Base-by-base conservation (phyloP, 2,797 vertebrate genomes). In the Molossus alvarezi region DNA sequence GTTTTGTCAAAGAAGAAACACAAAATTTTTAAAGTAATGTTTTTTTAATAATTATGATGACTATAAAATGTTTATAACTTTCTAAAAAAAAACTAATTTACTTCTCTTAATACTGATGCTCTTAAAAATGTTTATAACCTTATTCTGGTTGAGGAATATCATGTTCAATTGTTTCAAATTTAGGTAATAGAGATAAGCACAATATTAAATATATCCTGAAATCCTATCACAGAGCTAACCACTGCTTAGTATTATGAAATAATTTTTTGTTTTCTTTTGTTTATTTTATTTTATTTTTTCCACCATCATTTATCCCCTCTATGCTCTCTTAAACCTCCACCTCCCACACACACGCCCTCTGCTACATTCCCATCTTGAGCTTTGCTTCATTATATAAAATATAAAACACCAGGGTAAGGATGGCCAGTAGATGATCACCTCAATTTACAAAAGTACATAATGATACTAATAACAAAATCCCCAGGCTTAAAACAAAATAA, bases 61-160 rank as follows among this genome's bases (percentile, higher is more conserved):
- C 27, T 60, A 82, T 33, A 91, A 88, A 51, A 93, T 25, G 11
- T 77, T 73, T 73, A 73, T 8, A 93, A 90, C 58, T 53, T 79
- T 84, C 55, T 80, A 67, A 83, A 88, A 48, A 88, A 88, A 95
- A 81, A 88, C n/a, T 33, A 84, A 95, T 33, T 91, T 84, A 92
- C 6, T 89, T 65, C 60, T 27, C 45, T 79, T 48, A 86, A 58
- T n/a, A 75, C 45, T 37, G 81, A 75, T 72, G 29, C 21, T 77
- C 85, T 91, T 91, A 80, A 81, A 92, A 91, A 72, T 55, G n/a
- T 14, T 60, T 77, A 23, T 55, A 94, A 90, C 17, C 53, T 90
- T 89, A 64, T n/a, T 51, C 65, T 88, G 9, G 29, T 55, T 89
- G 80, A 80, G 65, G 33, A 9, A 33, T 88, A 88, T 25, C 6